A percentile compares a stretch with the other conserved stretches of the same genome.
phyloP scores from a whole-genome alignment of 2,797 vertebrate species.

The Malurus leucopterus region DNA sequence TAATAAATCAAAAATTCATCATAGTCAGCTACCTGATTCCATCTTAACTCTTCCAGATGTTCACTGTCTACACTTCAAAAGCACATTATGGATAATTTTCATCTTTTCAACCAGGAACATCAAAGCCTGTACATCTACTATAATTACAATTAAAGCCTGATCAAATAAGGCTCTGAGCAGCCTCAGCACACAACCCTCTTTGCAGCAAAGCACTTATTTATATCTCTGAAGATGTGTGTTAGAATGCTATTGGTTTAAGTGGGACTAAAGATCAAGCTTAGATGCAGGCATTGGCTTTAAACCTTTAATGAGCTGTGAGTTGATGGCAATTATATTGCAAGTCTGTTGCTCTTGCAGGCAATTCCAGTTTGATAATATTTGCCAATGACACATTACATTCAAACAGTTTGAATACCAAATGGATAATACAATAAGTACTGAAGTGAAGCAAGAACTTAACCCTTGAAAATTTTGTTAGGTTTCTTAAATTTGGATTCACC shows the following conservation, averaged over 20 bases:
- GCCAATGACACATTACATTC: not conserved
- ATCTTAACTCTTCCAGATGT: constrained; percentile 31
- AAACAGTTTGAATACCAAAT: not conserved
- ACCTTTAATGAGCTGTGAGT: not conserved
- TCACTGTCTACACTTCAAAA: constrained; percentile 26
- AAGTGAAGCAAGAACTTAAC: not conserved
- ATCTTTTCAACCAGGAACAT: not conserved
- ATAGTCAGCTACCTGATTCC: constrained; percentile 1
- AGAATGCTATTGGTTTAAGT: not conserved
- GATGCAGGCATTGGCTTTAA: not conserved
- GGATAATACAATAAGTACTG: not conserved
- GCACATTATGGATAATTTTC: constrained; percentile 18
- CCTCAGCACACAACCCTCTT: not conserved
- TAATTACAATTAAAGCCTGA: not conserved
- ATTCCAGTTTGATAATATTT: not conserved
- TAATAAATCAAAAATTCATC: constrained; percentile 50
- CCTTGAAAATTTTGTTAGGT: not conserved
- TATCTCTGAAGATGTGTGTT: not conserved
- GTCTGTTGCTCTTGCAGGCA: not conserved
- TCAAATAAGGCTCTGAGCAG: not conserved
- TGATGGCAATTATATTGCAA: not conserved
- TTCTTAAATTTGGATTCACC: not conserved
- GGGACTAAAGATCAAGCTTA: not conserved
- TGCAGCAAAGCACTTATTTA: not conserved
- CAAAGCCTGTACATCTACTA: not conserved